Evolutionary conservation across 2,888 invertebrate species (phyloP).

Genomic region (Cephus runcator): DNA sequence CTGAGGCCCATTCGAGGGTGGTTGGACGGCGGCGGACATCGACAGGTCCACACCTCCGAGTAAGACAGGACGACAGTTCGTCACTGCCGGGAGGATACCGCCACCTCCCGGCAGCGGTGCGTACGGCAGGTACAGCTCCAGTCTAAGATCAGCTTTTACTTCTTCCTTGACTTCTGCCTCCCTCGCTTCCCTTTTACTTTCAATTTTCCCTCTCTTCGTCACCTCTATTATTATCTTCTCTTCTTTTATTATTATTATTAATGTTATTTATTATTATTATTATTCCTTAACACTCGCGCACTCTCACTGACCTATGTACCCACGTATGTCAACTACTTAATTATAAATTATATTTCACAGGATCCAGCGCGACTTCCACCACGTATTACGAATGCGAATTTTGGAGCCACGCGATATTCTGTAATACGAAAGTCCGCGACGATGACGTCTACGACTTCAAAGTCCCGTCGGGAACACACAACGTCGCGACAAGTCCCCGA

Average conservation of each 20-base stretch:
- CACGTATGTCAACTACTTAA: neutral
- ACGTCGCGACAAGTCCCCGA: neutral
- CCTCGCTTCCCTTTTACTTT: neutral
- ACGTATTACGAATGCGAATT: neutral
- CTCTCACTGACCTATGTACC: neutral
- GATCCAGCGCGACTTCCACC: neutral
- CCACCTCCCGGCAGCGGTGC: constrained; percentile 65
- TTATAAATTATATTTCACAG: neutral
- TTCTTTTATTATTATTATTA: neutral
- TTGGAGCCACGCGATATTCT: neutral
- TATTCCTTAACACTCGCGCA: neutral
- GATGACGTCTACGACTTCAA: neutral
- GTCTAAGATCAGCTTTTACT: constrained; percentile 41
- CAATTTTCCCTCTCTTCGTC: neutral
- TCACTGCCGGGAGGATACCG: constrained; percentile 64
- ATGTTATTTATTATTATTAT: neutral
- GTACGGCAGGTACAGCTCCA: constrained; percentile 65
- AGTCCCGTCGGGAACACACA: neutral
- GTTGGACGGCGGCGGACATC: constrained; percentile 64
- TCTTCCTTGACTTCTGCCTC: neutral
- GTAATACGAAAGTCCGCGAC: neutral
- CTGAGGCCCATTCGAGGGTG: constrained; percentile 35
- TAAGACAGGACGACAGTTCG: constrained; percentile 58
- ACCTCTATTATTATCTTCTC: neutral
- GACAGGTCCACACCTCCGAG: constrained; percentile 63